phyloP scores from a whole-genome alignment of 1,140 invertebrate species.

The Hydropsyche tenuis region DNA sequence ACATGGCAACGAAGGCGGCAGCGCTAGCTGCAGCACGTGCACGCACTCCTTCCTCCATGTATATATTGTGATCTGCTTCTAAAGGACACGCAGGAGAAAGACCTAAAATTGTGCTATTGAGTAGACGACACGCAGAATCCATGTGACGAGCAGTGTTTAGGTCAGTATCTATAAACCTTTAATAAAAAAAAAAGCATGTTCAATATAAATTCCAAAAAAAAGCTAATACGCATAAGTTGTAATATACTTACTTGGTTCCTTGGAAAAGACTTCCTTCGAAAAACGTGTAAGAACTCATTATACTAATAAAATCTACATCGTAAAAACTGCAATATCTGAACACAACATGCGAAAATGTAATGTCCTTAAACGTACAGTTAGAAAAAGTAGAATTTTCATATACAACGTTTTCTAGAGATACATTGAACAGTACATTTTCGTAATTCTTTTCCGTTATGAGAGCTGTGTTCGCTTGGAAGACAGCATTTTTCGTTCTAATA shows the following conservation, averaged over 20 bases:
- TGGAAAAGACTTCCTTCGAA: conserved; percentile 57
- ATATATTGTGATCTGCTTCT: conserved; percentile 48
- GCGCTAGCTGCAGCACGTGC: conserved; percentile 32
- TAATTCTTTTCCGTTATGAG: conserved; percentile 48
- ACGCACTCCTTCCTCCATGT: conserved; percentile 39
- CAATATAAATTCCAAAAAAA: not conserved
- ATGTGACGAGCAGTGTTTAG: conserved; percentile 49
- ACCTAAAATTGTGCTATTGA: conserved; percentile 45
- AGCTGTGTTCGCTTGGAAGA: conserved; percentile 52
- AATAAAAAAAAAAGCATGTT: conserved; percentile 27
- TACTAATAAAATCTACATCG: conserved; percentile 58
- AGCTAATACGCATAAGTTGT: not conserved
- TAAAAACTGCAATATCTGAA: conserved; percentile 60
- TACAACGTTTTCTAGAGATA: conserved; percentile 56
- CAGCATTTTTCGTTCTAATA: conserved; percentile 52
- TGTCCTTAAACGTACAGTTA: conserved; percentile 58
- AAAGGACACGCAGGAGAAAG: conserved; percentile 44
- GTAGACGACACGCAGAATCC: conserved; percentile 41
- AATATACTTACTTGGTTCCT: conserved; percentile 58
- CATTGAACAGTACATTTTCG: conserved; percentile 54
- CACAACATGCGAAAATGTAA: conserved; percentile 60
- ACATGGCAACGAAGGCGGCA: conserved; percentile 29
- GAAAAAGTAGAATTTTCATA: conserved; percentile 57
- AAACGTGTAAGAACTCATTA: conserved; percentile 58
- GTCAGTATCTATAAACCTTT: conserved; percentile 51